These are phyloP conservation scores for Amphipyra berbera DNA, from an alignment of 2,888 invertebrate species.

Conservation along the genomic window DNA sequence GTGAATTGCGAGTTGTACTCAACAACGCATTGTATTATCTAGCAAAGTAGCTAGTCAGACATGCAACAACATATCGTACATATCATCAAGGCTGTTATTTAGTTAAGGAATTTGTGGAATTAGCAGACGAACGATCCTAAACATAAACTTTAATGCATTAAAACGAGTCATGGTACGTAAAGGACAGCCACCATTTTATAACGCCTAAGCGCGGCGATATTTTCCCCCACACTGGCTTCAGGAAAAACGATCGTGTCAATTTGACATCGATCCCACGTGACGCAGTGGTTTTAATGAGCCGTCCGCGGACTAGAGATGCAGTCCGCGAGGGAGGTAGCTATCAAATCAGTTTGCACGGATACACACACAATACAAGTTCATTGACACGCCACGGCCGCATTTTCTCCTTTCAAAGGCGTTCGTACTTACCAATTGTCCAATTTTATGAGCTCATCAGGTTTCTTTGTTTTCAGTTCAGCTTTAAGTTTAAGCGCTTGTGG, in stretches of 20 bases:
- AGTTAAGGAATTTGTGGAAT: slow-evolving; percentile 66
- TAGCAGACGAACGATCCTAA: slow-evolving; percentile 64
- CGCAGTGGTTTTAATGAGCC: slow-evolving; percentile 93
- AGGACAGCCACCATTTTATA: slow-evolving; percentile 90
- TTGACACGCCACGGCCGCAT: slow-evolving; percentile 91
- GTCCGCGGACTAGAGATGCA: slow-evolving; percentile 91
- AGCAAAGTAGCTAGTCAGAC: slow-evolving; percentile 66
- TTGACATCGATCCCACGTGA: slow-evolving; percentile 94
- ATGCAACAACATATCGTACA: slow-evolving; percentile 69
- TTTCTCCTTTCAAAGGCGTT: slow-evolving; percentile 89
- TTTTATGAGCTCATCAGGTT: slow-evolving; percentile 98
- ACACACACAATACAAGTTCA: slow-evolving; percentile 91
- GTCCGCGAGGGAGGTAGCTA: slow-evolving; percentile 92
- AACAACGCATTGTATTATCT: slow-evolving; percentile 84
- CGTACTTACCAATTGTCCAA: slow-evolving; percentile 97
- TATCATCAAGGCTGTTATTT: slow-evolving; percentile 68
- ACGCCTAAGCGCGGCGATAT: slow-evolving; percentile 88
- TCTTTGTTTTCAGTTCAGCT: slow-evolving; percentile 97
- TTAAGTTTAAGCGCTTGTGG: slow-evolving; percentile 97
- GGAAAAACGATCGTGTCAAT: slow-evolving; percentile 90
- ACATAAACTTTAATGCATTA: slow-evolving; percentile 77
- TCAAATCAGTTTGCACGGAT: slow-evolving; percentile 91
- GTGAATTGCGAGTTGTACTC: slow-evolving; percentile 78
- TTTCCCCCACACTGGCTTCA: slow-evolving; percentile 88
- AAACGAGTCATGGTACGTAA: slow-evolving; percentile 81